Conservation (phyloP, 1,140 invertebrate genomes). For the Anoplophora glabripennis region DNA sequence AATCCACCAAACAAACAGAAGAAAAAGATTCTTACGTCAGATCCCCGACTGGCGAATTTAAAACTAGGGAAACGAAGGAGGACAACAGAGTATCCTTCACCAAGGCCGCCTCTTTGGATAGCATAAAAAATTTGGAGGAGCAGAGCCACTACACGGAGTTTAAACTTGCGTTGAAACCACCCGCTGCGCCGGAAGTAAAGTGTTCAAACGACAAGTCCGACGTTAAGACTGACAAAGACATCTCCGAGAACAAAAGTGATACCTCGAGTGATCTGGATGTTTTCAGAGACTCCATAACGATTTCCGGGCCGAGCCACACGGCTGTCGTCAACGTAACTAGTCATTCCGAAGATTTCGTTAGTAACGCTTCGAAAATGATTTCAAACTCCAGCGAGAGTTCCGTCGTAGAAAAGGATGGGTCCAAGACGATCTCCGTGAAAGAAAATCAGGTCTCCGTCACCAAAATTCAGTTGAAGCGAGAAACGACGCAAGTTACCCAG, state of each 20-base stretch:
- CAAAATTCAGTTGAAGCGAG: conserved; percentile 42
- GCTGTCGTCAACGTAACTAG: conserved; percentile 41
- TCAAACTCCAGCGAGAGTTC: conserved; percentile 12
- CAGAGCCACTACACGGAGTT: conserved; percentile 18
- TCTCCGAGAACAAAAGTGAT: conserved; percentile 1
- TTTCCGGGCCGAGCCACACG: conserved; percentile 46
- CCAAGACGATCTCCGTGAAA: conserved; percentile 16
- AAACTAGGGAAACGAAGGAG: conserved; percentile 11
- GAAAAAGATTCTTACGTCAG: background rate
- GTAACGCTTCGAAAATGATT: conserved; percentile 13
- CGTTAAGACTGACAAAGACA: conserved; percentile 9
- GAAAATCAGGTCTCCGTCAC: conserved; percentile 43
- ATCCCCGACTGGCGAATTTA: background rate
- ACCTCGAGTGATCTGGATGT: background rate
- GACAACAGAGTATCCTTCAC: conserved; percentile 17
- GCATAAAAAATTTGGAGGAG: conserved; percentile 56
- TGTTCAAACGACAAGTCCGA: conserved; percentile 5
- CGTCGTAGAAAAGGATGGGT: conserved; percentile 14
- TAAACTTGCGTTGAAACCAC: conserved; percentile 15
- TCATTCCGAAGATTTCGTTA: conserved; percentile 23
- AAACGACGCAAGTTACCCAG: conserved; percentile 29
- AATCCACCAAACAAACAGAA: conserved; percentile 48
- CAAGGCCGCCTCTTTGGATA: conserved; percentile 53
- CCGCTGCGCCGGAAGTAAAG: background rate
- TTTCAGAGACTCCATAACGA: conserved; percentile 33